Evolutionary conservation across 2,888 invertebrate species (phyloP), one percentile per base, ranked within the genome.

Genomic region (Cosmia pyralina): DNA sequence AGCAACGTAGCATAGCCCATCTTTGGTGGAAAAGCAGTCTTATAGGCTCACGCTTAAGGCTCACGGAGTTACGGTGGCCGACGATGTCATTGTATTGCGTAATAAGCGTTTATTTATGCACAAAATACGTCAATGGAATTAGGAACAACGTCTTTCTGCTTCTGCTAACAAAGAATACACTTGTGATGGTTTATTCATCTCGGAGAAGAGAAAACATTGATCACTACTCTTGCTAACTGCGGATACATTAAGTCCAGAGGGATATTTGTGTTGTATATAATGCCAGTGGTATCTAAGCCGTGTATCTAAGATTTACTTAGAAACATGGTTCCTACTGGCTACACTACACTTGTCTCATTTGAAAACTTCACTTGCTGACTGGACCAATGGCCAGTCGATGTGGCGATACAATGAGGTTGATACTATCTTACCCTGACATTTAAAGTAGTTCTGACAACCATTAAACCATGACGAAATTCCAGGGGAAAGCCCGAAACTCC

Each of bases 61-160:
- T n/a, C 53, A 60, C 41, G 28, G n/a, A 59, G 28, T 77, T 38
- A 77, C 52, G 46, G 38, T 58, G 57, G 19, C 22, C 46, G 72
- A 53, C 28, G 57, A 64, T 46, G 34, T 50, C 53, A 50, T 28
- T 34, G 28, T 19, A 19, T 75, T 79, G 60, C 72, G 60, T 11
- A 79, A 79, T 50, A 19, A 22, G 19, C 13, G 19, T 60, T 78
- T 44, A 28, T 50, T 70, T 50, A 41, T 19, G 22, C 8, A 48
- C 2, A 48, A 53, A 28, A 53, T 48, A 78, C 71, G 60, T 55
- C 13, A 53, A 19, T 75, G 7, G 75, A 69, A 69, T 77, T 22
- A 34, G 13, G 8, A 55, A 60, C n/a, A n/a, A n/a, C n/a, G n/a
- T 38, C 22, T 19, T 50, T 19, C 11, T 57, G 22, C 8, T 44